phyloP scores from a whole-genome alignment of 2,113 vertebrate genomes.

The Cyphomyrus discorhynchus region DNA sequence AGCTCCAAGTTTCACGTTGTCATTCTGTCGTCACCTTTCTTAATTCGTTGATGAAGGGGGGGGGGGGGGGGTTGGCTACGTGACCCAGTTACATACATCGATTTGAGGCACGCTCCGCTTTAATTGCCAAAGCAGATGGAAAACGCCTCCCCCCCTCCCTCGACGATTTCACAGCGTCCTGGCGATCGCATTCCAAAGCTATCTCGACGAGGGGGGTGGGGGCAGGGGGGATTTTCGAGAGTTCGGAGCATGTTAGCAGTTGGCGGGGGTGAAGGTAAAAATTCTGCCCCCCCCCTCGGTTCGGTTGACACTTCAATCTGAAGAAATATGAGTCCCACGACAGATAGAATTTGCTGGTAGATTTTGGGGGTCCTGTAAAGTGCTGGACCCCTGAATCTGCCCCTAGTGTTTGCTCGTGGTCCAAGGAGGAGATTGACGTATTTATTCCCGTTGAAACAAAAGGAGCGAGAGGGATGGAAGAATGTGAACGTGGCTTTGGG shows the following conservation, averaged over 20 bases:
- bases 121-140: conserved; percentile 36
- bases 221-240: conserved; percentile 25
- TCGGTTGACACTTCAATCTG: neutral
- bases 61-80: neutral
- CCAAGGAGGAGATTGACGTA: conserved; percentile 15
- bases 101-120: conserved; percentile 25
- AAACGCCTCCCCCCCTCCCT: conserved; percentile 4
- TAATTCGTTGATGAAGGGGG: conserved; percentile 18
- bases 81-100: conserved; percentile 17
- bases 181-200: conserved; percentile 30
- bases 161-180: conserved; percentile 13
- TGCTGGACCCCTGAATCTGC: neutral
- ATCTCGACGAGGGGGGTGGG: neutral
- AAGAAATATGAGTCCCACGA: neutral
- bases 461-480: neutral
- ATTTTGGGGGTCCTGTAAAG: neutral
- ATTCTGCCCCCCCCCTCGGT: neutral
- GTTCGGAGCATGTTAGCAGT: conserved; percentile 38
- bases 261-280: conserved; percentile 4
- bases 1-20: too few species aligned
- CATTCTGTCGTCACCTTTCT: neutral
- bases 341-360: neutral
- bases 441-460: conserved; percentile 5
- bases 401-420: neutral
- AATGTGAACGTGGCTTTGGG: neutral